A percentile compares a stretch with the other conserved stretches of the same genome.
These are phyloP conservation scores for Tenebrosternarchus preto DNA, from an alignment of 2,113 vertebrate genomes.

Conservation along the genomic window DNA sequence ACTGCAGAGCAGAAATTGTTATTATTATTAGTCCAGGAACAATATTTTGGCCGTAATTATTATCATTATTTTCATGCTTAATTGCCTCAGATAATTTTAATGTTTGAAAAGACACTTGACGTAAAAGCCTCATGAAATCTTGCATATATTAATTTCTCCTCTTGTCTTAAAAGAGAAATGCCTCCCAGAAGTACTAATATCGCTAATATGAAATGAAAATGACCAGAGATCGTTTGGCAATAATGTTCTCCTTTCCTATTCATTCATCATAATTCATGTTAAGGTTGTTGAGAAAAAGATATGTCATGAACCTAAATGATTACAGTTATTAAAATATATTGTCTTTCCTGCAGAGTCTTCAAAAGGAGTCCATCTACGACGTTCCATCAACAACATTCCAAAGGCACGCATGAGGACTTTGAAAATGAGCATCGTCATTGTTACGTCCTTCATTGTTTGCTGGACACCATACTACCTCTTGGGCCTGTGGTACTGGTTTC, in stretches of 20 bases:
- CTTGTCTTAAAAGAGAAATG: too few relatives aligned
- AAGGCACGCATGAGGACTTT: constrained; percentile 81
- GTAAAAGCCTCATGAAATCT: too few relatives aligned
- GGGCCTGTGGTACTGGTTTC: constrained; percentile 82
- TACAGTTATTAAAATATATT: not conserved
- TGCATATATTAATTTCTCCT: too few relatives aligned
- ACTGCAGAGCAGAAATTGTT: not conserved
- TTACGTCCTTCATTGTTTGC: constrained; percentile 80
- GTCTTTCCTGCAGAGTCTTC: constrained; percentile 67
- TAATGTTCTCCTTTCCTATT: too few relatives aligned
- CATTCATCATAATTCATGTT: too few relatives aligned
- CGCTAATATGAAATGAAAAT: too few relatives aligned
- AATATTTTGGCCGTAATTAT: not conserved
- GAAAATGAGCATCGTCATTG: constrained; percentile 82
- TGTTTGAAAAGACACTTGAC: not conserved
- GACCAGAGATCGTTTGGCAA: too few relatives aligned
- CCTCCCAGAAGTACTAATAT: too few relatives aligned
- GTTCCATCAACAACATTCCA: constrained; percentile 81
- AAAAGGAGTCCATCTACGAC: constrained; percentile 73
- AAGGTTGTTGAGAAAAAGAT: too few relatives aligned
- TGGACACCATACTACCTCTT: constrained; percentile 83
- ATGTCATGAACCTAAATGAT: not conserved
- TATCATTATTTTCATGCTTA: not conserved
- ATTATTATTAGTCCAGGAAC: not conserved
- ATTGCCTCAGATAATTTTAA: not conserved